Evolutionary conservation across 2,113 vertebrate species (phyloP).

Genomic region (Pseudorectes ferrugineus): DNA sequence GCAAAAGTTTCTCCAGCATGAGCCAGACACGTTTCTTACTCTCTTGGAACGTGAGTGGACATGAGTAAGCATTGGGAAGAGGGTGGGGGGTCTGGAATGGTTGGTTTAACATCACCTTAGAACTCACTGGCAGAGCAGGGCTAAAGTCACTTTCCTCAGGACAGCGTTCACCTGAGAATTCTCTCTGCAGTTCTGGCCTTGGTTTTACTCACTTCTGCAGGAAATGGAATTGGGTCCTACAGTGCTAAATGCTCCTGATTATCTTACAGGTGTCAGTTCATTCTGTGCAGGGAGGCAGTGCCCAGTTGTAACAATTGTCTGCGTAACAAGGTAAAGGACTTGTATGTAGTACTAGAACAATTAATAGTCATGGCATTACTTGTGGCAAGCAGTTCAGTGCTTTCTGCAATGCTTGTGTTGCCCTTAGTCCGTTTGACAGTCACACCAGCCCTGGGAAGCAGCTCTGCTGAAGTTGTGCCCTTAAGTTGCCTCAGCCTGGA

Average conservation of each 20-base stretch:
- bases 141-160: neutral
- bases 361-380: neutral
- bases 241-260: neutral
- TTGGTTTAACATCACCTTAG: neutral
- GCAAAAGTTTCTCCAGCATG: neutral
- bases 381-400: neutral
- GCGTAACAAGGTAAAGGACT: neutral
- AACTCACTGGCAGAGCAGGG: neutral
- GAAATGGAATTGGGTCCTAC: neutral
- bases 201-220: neutral
- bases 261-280: neutral
- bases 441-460: neutral
- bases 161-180: neutral
- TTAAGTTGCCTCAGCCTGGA: neutral
- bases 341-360: neutral
- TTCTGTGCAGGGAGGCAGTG: neutral
- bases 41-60: neutral
- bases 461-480: neutral
- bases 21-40: neutral
- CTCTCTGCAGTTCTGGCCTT: neutral
- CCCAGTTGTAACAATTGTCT: neutral
- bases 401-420: neutral
- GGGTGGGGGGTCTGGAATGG: neutral
- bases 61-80: rapidly evolving
- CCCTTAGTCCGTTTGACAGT: no score